phyloP scores from a whole-genome alignment of 1,140 invertebrate genomes.

The Drosophila cardini region DNA sequence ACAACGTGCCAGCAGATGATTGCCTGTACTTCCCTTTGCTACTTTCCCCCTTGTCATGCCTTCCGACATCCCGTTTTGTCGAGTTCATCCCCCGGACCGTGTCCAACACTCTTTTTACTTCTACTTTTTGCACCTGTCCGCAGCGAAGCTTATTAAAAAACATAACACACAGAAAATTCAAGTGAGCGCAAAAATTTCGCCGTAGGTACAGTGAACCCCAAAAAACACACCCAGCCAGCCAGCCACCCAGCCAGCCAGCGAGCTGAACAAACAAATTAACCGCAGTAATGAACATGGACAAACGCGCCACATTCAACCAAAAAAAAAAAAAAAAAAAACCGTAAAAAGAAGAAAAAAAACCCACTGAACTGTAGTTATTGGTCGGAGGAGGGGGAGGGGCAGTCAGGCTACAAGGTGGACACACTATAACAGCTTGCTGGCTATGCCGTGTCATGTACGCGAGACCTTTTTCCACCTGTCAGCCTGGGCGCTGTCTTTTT shows the following conservation, averaged over 20 bases:
- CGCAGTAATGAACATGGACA: constrained; percentile 79
- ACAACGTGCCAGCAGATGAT: constrained; percentile 75
- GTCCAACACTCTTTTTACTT: constrained; percentile 54
- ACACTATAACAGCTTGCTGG: constrained; percentile 24
- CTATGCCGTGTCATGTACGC: constrained; percentile 48
- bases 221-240: constrained; percentile 30
- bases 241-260: not conserved
- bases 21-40: constrained; percentile 37
- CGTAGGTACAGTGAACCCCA: constrained; percentile 57
- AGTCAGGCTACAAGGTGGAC: not conserved
- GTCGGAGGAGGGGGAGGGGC: not conserved
- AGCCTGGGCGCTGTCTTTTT: constrained; percentile 30
- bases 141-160: constrained; percentile 70
- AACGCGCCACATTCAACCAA: constrained; percentile 48
- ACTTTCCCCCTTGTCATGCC: not conserved
- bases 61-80: not conserved
- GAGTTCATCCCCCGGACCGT: not conserved
- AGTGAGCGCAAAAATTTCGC: constrained; percentile 41
- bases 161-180: constrained; percentile 51
- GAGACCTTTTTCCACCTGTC: constrained; percentile 54
- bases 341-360: not conserved
- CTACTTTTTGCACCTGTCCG: constrained; percentile 72
- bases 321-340: constrained; percentile 3
- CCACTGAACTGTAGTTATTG: not conserved
- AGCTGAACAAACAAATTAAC: constrained; percentile 77